Conservation (phyloP, 1,140 invertebrate genomes). For the Apis laboriosa region DNA sequence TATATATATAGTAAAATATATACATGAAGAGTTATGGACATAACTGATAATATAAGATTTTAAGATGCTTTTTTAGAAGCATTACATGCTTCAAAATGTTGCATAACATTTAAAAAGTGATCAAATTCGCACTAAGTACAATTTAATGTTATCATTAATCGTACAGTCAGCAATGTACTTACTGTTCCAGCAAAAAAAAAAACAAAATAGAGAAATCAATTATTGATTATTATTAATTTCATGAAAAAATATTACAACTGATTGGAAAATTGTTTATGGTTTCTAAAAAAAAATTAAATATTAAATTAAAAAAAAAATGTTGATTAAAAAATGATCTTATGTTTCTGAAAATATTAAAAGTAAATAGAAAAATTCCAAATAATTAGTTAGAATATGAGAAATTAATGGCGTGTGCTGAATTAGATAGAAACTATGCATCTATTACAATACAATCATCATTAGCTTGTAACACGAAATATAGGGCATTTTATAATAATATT, state of each 20-base stretch:
- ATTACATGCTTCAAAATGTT: constrained; percentile 59
- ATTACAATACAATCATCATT: constrained; percentile 73
- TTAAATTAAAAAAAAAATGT: constrained; percentile 68
- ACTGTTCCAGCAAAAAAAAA: constrained; percentile 62
- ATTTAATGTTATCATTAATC: constrained; percentile 74
- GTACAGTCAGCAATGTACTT: constrained; percentile 75
- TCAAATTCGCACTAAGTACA: constrained; percentile 77
- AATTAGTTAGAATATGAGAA: constrained; percentile 67
- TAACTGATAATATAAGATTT: constrained; percentile 58
- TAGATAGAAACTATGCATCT: constrained; percentile 71
- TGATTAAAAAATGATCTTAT: constrained; percentile 35
- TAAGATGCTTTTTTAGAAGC: constrained; percentile 49
- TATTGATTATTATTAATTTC: constrained; percentile 42
- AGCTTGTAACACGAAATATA: constrained; percentile 72
- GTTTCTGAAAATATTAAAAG: constrained; percentile 59
- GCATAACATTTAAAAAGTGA: constrained; percentile 53
- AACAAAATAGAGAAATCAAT: constrained; percentile 40
- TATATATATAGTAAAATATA: constrained; percentile 69
- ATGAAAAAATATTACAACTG: constrained; percentile 49
- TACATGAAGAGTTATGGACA: constrained; percentile 68
- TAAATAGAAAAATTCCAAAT: constrained; percentile 58
- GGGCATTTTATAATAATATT: constrained; percentile 74
- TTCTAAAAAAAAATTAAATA: constrained; percentile 62
- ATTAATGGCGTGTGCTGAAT: constrained; percentile 68
- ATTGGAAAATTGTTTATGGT: constrained; percentile 55